These are phyloP conservation scores for Elaeidobius kamerunicus DNA, from an alignment of 2,888 invertebrate genomes.

Conservation along the genomic window DNA sequence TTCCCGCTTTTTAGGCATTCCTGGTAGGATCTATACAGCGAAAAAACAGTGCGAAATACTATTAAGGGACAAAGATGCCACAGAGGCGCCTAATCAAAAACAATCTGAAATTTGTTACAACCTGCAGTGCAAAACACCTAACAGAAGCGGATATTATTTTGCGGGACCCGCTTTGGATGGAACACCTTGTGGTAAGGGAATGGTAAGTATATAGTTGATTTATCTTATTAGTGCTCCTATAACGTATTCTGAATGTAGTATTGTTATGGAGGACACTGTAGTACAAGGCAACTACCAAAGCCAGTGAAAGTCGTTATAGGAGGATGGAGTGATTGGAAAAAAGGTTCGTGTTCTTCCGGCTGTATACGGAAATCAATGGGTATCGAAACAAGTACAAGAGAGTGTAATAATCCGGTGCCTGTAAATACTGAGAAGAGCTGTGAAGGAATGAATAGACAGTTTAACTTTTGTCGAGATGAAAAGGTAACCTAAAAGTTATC, in stretches of 20 bases:
- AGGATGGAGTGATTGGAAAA: conserved; percentile 68
- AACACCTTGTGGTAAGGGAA: conserved; percentile 64
- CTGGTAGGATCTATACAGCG: conserved; percentile 68
- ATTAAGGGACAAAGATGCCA: conserved; percentile 66
- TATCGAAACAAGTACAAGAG: conserved; percentile 55
- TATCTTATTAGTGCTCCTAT: background rate
- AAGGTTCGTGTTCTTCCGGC: conserved; percentile 61
- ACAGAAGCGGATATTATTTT: conserved; percentile 69
- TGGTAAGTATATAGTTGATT: conserved; percentile 47
- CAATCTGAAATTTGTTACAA: conserved; percentile 59
- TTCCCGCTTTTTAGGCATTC: conserved; percentile 59
- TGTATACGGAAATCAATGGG: conserved; percentile 65
- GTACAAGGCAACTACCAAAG: conserved; percentile 47
- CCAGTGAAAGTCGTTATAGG: conserved; percentile 49
- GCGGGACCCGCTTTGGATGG: conserved; percentile 83
- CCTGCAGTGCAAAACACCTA: conserved; percentile 69
- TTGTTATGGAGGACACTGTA: conserved; percentile 66
- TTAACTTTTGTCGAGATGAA: conserved; percentile 64
- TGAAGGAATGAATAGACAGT: conserved; percentile 61
- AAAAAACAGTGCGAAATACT: conserved; percentile 74
- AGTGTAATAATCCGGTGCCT: conserved; percentile 55
- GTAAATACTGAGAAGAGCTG: conserved; percentile 57
- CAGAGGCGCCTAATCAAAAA: conserved; percentile 49
- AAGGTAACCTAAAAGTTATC: too few relatives aligned
- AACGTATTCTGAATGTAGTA: conserved; percentile 50